phyloP scores from a whole-genome alignment of 2,113 vertebrate species.

The Aplodontia rufa region DNA sequence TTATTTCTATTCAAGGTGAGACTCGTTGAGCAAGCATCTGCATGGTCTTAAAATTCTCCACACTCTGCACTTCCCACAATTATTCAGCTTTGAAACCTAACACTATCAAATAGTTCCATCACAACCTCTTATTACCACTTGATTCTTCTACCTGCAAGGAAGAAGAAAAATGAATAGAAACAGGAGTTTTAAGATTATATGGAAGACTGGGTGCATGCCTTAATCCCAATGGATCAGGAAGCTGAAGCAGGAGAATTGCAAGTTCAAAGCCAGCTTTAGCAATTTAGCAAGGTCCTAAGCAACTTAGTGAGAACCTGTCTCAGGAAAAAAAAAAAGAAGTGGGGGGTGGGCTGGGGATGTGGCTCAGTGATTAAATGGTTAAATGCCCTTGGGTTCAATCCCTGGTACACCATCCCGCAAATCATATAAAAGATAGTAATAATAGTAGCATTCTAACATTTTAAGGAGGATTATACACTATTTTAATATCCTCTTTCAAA shows the following conservation, averaged over 20 bases:
- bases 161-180: background rate
- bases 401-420: too few species aligned
- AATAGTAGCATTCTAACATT: background rate
- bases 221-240: too few species aligned
- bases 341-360: too few species aligned
- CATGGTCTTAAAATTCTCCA: background rate
- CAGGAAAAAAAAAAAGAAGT: too few species aligned
- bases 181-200: background rate
- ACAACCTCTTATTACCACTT: background rate
- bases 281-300: too few species aligned
- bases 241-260: too few species aligned
- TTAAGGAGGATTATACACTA: background rate
- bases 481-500: background rate
- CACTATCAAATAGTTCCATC: background rate
- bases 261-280: too few species aligned
- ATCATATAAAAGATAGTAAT: background rate
- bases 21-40: background rate
- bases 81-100: background rate
- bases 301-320: too few species aligned
- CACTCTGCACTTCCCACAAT: background rate
- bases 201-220: too few species aligned
- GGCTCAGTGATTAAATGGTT: too few species aligned
- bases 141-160: background rate
- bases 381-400: too few species aligned
- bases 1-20: background rate